Evolutionary conservation across 30 jellyfish, hydroid and myxozoan genomes (phyloP).

Genomic region (Turritopsis dohrnii): DNA sequence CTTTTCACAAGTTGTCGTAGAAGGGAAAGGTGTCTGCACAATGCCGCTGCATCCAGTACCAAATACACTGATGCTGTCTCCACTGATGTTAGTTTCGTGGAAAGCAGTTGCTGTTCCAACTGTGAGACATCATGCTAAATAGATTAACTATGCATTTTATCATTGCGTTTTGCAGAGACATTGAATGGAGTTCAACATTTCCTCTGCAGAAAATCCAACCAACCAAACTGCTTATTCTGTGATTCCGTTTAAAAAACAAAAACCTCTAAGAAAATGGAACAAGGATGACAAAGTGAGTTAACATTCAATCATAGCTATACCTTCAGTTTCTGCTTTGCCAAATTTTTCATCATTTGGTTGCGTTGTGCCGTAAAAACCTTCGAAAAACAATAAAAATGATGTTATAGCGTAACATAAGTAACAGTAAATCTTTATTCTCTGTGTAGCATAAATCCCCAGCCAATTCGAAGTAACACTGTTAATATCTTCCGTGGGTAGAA

Average conservation of each 20-base stretch:
- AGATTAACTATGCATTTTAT: no score
- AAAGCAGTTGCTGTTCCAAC: slow-evolving; percentile 48
- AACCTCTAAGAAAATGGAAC: neutral
- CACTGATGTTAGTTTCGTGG: slow-evolving; percentile 22
- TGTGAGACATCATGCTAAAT: slow-evolving; percentile 80
- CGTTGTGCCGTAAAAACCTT: slow-evolving; percentile 13
- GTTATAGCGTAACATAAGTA: no score
- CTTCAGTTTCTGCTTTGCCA: slow-evolving; percentile 82
- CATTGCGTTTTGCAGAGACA: no score
- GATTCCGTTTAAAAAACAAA: slow-evolving; percentile 2
- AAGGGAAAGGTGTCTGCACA: slow-evolving; percentile 88
- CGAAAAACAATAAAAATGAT: neutral
- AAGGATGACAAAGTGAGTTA: no score
- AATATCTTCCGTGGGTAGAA: no score
- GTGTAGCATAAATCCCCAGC: no score
- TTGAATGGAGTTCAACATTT: no score
- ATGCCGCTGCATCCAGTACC: slow-evolving; percentile 74
- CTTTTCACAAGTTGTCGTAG: slow-evolving; percentile 74
- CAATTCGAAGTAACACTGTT: no score
- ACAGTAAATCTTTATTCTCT: no score
- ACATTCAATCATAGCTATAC: slow-evolving; percentile 28
- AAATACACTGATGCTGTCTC: slow-evolving; percentile 55
- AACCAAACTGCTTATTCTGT: no score
- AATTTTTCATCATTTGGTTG: slow-evolving; percentile 63
- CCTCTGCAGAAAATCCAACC: no score